Base-by-base conservation (phyloP, 2,888 invertebrate genomes). In the Aspidapion aeneum region DNA sequence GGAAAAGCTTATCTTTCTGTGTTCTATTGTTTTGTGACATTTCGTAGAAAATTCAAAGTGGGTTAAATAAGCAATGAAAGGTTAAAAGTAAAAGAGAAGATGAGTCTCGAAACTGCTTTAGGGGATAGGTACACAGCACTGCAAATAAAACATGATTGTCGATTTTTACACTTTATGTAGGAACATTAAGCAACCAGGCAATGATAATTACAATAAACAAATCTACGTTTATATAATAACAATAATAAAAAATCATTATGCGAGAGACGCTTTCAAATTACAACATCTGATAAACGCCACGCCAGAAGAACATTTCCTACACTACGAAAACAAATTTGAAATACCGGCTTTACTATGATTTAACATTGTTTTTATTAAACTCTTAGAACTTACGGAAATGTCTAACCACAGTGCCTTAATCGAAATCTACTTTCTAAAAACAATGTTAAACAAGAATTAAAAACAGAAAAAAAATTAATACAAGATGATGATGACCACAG, bases 181-280 rank as follows among this genome's bases (percentile, higher is more conserved):
- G n/a, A 48, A 48, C 17, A n/a, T 52, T 52, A 52, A 7, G 52
- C 19, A 52, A 52, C 49, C 5, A 52, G 18, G 52, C 52, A 52
- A 52, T 52, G n/a, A 52, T 52, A 52, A 52, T 52, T 52, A 52
- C 52, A 52, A 52, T 52, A 17, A 52, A 52, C 52, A 52, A 52
- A 52, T 52, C 52, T 52, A 19, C 52, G 52, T 52, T 52, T 52
- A 5, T 52, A 18, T 52, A 19, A 52, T 19, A 52, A 52, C 17
- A 52, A 52, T 18, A 52, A 52, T 52, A 18, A 52, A 52, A 52
- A 52, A 52, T 52, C 52, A 19, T 52, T 52, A 52, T 52, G 52
- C 52, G 7, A 52, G 17, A 19, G 17, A 52, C 52, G 17, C n/a
- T 52, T 19, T 52, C 17, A 52, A 52, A 52, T 52, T 35, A 35